Base-by-base conservation (phyloP, 2,113 vertebrate species). In the Embiotoca jacksoni region DNA sequence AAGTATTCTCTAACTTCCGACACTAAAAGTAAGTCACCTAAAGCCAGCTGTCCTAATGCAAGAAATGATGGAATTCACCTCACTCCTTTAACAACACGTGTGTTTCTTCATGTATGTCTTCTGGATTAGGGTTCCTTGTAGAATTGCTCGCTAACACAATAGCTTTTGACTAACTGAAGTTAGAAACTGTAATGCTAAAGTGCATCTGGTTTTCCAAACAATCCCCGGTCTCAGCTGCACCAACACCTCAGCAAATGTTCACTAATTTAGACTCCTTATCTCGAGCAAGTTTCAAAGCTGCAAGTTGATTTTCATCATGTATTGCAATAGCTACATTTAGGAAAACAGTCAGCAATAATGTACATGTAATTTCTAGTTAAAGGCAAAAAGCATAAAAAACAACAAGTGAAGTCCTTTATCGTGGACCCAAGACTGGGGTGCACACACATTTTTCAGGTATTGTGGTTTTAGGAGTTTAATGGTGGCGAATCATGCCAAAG, bases 401-500 rank as follows among this genome's bases (percentile, higher is more conserved):
- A 56, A 71, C 16, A 50, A 14, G 2, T 1, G n/a, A 57, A 16
- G 59, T 66, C n/a, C 57, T 75, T 64, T 14, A 50, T 37, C 23
- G 10, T 58, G 58, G 44, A 67, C 30, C 35, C 46, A n/a, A 32
- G 30, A 69, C 33, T 9, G 23, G 14, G 3, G 31, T 11, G 13
- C 16, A 11, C 37, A 33, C 16, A 75, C 54, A 36, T 33, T 60
- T 2, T 13, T 70, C 70, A 68, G 71, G 65, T 75, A 37, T 82
- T 61, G 55, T 69, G 55, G 47, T 70, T 77, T 74, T 59, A 30
- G 56, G 60, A 68, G 82, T 71, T 54, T 33, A 75, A 30, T 58
- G 30, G 49, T 36, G 54, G 74, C 52, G 55, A 35, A 74, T 80
- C 35, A 77, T 80, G 84, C 84, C 81, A 84, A 84, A 87, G 78